Percentiles rank a stretch among this genome's conserved stretches.
These are phyloP conservation scores for Drosophila subquinaria DNA, from an alignment of 2,888 invertebrate species.

Conservation along the genomic window DNA sequence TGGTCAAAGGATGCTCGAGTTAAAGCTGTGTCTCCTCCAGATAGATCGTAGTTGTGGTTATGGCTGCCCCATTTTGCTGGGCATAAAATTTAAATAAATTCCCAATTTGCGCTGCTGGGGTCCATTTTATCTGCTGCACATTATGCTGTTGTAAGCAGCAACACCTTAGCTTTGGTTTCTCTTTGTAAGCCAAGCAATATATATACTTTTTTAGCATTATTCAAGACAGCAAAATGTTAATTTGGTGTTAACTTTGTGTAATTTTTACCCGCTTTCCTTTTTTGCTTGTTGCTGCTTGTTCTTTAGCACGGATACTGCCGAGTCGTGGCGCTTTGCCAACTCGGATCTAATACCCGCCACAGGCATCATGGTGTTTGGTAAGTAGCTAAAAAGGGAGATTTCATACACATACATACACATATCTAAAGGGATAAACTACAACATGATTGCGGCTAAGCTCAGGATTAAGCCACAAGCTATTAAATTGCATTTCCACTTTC, in stretches of 20 bases:
- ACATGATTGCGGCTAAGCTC: conserved; percentile 15
- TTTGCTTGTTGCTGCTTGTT: conserved; percentile 82
- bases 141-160: conserved; percentile 24
- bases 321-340: conserved; percentile 91
- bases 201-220: conserved; percentile 33
- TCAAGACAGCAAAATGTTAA: conserved; percentile 68
- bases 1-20: conserved; percentile 58
- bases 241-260: conserved; percentile 80
- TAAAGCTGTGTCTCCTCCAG: conserved; percentile 8
- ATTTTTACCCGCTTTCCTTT: conserved; percentile 43
- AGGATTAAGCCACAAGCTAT: conserved; percentile 9
- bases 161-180: conserved; percentile 18
- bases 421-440: conserved; percentile 13
- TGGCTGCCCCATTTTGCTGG: conserved; percentile 18
- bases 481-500: conserved; percentile 20
- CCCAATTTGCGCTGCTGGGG: conserved; percentile 65
- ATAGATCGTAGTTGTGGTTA: neutral
- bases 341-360: conserved; percentile 91
- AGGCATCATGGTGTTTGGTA: conserved; percentile 94
- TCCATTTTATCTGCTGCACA: conserved; percentile 55
- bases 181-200: conserved; percentile 29
- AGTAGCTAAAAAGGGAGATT: conserved; percentile 69
- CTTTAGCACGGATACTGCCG: conserved; percentile 87
- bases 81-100: conserved; percentile 82
- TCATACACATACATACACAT: neutral